These are phyloP conservation scores for Dendrolimus pini DNA, from an alignment of 2,888 invertebrate species.

Conservation along the genomic window DNA sequence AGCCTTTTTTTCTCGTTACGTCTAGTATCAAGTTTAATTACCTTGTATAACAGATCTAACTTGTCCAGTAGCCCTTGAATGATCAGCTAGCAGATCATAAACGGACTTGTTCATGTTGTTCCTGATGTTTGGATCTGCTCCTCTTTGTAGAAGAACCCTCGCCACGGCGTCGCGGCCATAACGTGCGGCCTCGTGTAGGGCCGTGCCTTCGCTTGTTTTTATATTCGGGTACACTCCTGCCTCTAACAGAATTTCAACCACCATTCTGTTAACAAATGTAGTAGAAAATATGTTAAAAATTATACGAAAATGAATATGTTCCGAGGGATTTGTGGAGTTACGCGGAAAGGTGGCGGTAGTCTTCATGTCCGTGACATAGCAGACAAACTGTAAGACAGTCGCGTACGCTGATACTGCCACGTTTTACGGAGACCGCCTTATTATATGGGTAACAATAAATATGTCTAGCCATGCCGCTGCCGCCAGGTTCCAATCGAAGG, in stretches of 20 bases:
- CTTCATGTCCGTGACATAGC: no score
- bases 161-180: conserved; percentile 95
- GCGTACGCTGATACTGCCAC: no score
- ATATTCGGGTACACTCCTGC: conserved; percentile 94
- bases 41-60: conserved; percentile 91
- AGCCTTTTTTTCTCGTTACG: no score
- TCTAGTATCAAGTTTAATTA: conserved; percentile 33
- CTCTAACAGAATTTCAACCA: conserved; percentile 88
- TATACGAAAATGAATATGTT: no score
- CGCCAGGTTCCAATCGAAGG: no score
- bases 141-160: conserved; percentile 85
- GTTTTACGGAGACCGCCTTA: no score
- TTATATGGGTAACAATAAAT: no score
- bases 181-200: conserved; percentile 94
- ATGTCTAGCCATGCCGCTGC: no score
- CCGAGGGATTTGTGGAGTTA: no score
- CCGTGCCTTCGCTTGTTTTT: conserved; percentile 90
- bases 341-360: no score
- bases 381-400: no score
- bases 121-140: conserved; percentile 87
- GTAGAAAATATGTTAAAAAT: not conserved
- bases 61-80: conserved; percentile 91
- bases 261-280: conserved; percentile 72
- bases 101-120: conserved; percentile 91
- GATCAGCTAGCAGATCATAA: conserved; percentile 89